Evolutionary conservation across 2,113 vertebrate genomes (phyloP).

Genomic region (Neolamprologus longior): DNA sequence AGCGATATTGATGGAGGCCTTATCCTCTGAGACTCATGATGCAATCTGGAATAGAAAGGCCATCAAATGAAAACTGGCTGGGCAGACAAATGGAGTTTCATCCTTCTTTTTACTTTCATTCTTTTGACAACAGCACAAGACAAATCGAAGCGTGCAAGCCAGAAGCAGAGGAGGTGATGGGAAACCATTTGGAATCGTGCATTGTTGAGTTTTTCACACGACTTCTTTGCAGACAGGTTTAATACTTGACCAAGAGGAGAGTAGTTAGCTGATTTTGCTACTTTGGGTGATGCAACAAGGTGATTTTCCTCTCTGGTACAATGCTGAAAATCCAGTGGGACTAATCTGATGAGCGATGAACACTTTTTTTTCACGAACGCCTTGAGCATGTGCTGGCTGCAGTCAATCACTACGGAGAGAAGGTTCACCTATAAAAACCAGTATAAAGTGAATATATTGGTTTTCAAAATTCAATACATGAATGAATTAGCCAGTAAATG

Average conservation of each 20-base stretch:
- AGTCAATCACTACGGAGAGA: not conserved
- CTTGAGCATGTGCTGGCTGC: not conserved
- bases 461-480: not conserved
- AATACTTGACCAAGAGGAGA: not conserved
- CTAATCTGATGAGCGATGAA: not conserved
- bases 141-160: not conserved
- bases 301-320: not conserved
- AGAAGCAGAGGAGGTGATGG: not conserved
- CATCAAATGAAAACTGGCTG: not conserved
- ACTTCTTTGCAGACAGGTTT: not conserved
- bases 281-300: conserved; percentile 23
- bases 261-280: not conserved
- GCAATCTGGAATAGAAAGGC: not conserved
- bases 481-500: not conserved
- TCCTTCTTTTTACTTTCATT: not conserved
- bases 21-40: not conserved
- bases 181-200: not conserved
- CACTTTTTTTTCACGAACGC: not conserved
- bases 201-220: not conserved
- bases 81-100: not conserved
- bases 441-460: not conserved
- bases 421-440: not conserved
- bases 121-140: conserved; percentile 3
- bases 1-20: not conserved
- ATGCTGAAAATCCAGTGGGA: not conserved